Conservation (phyloP, 2,797 vertebrate species). For the Dromococcyx pavoninus region DNA sequence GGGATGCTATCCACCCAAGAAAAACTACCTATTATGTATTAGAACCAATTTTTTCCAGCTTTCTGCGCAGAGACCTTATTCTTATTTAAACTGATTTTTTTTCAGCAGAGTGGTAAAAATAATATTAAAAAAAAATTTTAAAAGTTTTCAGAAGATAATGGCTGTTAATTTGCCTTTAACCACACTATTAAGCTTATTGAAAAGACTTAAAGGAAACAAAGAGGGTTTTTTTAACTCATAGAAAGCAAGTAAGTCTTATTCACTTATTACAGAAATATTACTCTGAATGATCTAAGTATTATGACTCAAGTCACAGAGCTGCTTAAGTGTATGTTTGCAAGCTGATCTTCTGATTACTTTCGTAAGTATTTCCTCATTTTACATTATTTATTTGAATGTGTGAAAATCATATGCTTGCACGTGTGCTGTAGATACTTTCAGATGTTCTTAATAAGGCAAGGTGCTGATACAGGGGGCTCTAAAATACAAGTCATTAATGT, state of each 20-base stretch:
- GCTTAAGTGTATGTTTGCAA: neutral
- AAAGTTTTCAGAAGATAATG: neutral
- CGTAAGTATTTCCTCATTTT: neutral
- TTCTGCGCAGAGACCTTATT: neutral
- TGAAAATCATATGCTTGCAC: neutral
- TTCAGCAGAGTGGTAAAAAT: neutral
- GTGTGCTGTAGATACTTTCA: neutral
- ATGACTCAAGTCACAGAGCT: neutral
- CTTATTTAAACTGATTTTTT: neutral
- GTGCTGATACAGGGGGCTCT: neutral
- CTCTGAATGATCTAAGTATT: neutral
- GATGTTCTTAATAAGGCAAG: constrained; percentile 7
- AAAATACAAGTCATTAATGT: neutral
- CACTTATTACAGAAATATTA: neutral
- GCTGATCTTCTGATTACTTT: neutral
- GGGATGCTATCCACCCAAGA: constrained; percentile 10
- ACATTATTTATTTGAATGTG: neutral
- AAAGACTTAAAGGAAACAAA: neutral
- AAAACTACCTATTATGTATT: constrained; percentile 50
- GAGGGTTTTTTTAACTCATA: neutral
- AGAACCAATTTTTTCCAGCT: neutral
- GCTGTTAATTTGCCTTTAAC: neutral
- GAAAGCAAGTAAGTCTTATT: neutral
- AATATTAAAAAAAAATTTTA: neutral
- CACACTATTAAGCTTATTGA: neutral